phyloP scores from a whole-genome alignment of 2,797 vertebrate species.

The Staurois parvus region DNA sequence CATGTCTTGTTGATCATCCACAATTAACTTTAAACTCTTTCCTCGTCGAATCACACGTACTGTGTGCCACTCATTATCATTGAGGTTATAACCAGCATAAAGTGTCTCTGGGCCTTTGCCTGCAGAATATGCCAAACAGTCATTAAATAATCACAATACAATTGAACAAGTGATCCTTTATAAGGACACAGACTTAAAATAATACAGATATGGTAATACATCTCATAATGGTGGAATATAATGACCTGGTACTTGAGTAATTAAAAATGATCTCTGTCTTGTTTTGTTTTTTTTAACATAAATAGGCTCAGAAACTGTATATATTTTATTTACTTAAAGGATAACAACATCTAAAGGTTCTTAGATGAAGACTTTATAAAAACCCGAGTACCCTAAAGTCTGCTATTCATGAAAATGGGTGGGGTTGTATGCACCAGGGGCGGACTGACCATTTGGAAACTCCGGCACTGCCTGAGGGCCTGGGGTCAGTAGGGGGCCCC shows the following conservation, averaged over 20 bases:
- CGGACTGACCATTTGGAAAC: no score
- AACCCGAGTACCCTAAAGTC: no score
- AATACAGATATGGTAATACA: neutral
- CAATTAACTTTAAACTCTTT: constrained; percentile 95
- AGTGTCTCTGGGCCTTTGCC: constrained; percentile 99
- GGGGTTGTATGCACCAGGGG: no score
- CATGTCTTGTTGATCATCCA: constrained; percentile 93
- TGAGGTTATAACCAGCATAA: constrained; percentile 98
- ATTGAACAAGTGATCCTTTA: constrained; percentile 78
- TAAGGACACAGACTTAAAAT: constrained; percentile 67
- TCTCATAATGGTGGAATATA: neutral
- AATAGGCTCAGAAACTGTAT: constrained; percentile 74
- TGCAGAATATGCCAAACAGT: constrained; percentile 96
- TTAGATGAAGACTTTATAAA: no score
- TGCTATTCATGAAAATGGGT: no score
- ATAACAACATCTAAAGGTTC: no score
- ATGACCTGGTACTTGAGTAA: neutral
- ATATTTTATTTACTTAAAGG: no score
- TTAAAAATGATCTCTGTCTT: neutral
- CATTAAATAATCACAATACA: constrained; percentile 80
- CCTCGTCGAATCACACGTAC: constrained; percentile 97
- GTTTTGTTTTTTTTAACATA: constrained; percentile 70
- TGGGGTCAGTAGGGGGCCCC: no score
- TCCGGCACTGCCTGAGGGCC: no score
- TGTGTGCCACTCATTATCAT: constrained; percentile 99